Conservation (phyloP, 2,797 vertebrate species). For the Sus cebifrons region DNA sequence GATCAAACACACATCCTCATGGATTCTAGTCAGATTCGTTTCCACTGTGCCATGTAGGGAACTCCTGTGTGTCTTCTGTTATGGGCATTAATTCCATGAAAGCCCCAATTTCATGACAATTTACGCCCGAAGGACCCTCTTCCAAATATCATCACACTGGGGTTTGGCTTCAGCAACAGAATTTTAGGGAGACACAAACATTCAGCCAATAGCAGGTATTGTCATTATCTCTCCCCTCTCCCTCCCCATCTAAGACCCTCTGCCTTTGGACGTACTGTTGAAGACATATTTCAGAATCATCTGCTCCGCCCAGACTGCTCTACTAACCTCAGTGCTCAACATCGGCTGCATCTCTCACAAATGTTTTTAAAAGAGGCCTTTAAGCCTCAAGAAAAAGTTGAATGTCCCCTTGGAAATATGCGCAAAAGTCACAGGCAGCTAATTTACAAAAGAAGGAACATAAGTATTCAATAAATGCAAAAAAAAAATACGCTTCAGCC, state of each 20-base stretch:
- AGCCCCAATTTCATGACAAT: background rate
- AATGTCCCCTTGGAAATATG: conserved; percentile 40
- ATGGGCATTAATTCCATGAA: background rate
- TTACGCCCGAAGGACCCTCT: background rate
- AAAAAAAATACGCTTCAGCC: background rate
- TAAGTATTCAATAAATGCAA: conserved; percentile 11
- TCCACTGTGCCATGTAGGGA: too few species aligned
- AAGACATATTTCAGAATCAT: background rate
- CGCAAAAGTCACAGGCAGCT: conserved; percentile 47
- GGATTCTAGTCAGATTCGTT: too few species aligned
- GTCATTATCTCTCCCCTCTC: background rate
- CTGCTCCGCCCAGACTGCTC: background rate
- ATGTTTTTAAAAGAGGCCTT: conserved; percentile 42
- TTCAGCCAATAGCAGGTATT: background rate
- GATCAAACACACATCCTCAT: too few species aligned
- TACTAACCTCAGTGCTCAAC: conserved; percentile 29
- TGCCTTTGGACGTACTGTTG: background rate
- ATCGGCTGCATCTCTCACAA: background rate
- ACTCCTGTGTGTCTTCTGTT: background rate
- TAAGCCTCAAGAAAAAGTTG: conserved; percentile 58
- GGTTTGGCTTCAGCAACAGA: background rate
- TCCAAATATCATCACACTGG: background rate
- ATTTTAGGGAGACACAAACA: background rate
- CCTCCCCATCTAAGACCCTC: background rate
- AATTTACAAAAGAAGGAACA: conserved; percentile 49